These are phyloP conservation scores for Dendrocopos noguchii DNA, from an alignment of 2,113 vertebrate species.

Conservation along the genomic window DNA sequence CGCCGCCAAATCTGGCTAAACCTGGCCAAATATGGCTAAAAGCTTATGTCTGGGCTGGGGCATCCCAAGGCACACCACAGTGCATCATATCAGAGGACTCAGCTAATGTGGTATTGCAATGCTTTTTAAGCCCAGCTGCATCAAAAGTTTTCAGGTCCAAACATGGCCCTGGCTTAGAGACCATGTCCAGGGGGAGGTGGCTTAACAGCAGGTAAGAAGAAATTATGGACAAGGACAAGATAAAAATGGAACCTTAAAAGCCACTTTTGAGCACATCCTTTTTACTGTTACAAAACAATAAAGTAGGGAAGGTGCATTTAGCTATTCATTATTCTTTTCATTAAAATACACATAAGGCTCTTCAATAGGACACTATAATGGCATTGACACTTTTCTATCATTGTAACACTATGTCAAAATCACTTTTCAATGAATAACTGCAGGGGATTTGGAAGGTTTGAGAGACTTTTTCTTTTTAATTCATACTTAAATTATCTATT, in stretches of 20 bases:
- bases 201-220: not conserved
- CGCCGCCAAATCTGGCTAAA: no score
- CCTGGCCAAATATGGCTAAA: no score
- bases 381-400: not conserved
- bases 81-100: not conserved
- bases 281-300: not conserved
- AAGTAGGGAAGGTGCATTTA: not conserved
- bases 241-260: not conserved
- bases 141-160: not conserved
- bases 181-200: not conserved
- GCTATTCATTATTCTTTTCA: not conserved
- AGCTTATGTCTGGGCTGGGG: not conserved
- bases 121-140: not conserved
- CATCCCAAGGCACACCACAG: not conserved
- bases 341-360: not conserved
- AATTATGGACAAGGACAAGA: not conserved
- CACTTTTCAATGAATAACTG: not conserved
- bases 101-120: not conserved
- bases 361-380: not conserved
- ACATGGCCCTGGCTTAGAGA: not conserved
- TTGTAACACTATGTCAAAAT: not conserved
- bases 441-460: not conserved
- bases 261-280: not conserved
- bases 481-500: not conserved
- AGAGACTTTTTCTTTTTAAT: not conserved